These are phyloP conservation scores for Columba livia DNA, from an alignment of 2,113 vertebrate species.

Conservation along the genomic window DNA sequence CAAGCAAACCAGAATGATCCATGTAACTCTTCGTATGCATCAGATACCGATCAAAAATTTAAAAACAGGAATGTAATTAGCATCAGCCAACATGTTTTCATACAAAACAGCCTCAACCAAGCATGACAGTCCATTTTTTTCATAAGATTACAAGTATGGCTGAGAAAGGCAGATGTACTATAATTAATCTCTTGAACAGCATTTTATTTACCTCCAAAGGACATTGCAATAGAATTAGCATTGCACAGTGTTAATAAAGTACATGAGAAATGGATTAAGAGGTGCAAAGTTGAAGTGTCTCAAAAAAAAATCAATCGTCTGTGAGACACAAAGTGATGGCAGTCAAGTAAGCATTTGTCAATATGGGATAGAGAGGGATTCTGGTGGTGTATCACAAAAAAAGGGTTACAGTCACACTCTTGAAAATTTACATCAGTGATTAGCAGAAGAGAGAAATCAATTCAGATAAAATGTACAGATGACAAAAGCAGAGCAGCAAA, in stretches of 20 bases:
- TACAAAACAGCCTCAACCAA: background rate
- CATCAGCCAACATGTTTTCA: background rate
- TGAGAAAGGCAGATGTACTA: background rate
- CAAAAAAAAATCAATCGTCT: slow-evolving; percentile 11
- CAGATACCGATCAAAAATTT: background rate
- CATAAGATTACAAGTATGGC: background rate
- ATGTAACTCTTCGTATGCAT: background rate
- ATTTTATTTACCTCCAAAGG: slow-evolving; percentile 1
- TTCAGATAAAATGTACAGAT: background rate
- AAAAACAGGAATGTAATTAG: background rate
- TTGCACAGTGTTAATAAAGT: background rate
- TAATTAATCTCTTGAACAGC: background rate
- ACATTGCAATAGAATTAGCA: background rate
- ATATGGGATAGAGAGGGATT: background rate
- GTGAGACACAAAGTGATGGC: background rate
- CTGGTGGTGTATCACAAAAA: background rate
- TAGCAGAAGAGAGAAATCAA: background rate
- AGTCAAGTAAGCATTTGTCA: background rate
- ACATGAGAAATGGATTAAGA: background rate
- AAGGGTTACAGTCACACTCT: background rate
- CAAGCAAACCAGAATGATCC: background rate
- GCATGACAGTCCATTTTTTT: background rate
- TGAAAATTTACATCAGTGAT: slow-evolving; percentile 1
- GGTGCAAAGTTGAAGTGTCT: background rate
- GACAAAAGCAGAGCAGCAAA: slow-evolving; percentile 28